phyloP scores from a whole-genome alignment of 2,888 invertebrate genomes.

The Ceratothoa steindachneri region DNA sequence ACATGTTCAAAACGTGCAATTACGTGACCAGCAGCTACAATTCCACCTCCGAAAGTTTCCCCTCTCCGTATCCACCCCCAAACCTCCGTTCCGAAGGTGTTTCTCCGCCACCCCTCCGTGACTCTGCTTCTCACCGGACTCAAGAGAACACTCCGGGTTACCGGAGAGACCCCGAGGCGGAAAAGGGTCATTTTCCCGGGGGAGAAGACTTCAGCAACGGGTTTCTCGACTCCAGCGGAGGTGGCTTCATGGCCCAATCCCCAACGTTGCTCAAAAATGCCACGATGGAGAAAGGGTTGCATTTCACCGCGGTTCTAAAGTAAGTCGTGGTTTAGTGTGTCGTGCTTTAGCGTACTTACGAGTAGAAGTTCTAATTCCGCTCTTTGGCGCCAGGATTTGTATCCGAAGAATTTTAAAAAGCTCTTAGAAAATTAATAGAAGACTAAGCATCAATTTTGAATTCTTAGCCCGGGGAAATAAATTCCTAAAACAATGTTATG shows the following conservation, averaged over 20 bases:
- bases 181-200: too few species aligned
- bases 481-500: too few species aligned
- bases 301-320: constrained; percentile 35
- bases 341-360: not conserved
- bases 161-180: not conserved
- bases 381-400: too few species aligned
- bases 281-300: constrained; percentile 22
- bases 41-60: constrained; percentile 12
- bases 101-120: constrained; percentile 14
- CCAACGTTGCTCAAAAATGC: constrained; percentile 12
- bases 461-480: too few species aligned
- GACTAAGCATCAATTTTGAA: too few species aligned
- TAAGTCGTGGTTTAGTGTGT: not conserved
- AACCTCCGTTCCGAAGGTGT: not conserved
- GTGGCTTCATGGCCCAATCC: constrained; percentile 6
- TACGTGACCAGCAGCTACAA: constrained; percentile 24
- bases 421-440: too few species aligned
- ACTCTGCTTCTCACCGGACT: constrained; percentile 16
- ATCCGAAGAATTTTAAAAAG: not conserved
- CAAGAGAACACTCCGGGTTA: not conserved
- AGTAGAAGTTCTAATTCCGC: too few species aligned
- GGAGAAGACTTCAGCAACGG: not conserved
- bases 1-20: constrained; percentile 4
- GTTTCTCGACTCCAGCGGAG: constrained; percentile 20
- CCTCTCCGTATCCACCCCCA: not conserved